Evolutionary conservation across 2,797 vertebrate genomes (phyloP), one percentile per base, ranked within the genome.

Genomic region (Macroramphosus scolopax): DNA sequence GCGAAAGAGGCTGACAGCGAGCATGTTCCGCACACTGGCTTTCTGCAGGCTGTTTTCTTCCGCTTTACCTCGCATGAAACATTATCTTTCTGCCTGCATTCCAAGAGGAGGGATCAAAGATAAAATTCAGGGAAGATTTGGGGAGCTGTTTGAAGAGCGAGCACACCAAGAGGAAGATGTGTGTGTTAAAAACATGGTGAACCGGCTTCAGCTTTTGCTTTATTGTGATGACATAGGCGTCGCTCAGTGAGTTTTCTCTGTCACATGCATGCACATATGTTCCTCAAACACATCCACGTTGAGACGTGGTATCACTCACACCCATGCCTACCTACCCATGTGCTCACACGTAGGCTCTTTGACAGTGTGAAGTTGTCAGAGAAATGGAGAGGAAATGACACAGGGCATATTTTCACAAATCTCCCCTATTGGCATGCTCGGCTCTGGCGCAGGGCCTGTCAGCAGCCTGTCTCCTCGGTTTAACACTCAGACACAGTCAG

Each of bases 341-440:
- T 9, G 4, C 63, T 76, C 68, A 71, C 55, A 70, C 42, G 31
- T 51, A 60, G 61, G 55, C 62, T 67, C 71, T 73, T 69, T 75
- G 71, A 86, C 68, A 76, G 72, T 85, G 80, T 77, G 68, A 81
- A 76, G 81, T 82, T 87, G 85, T 86, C 75, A 80, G 68, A 66
- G 78, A 78, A 80, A 80, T 75, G 49, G 61, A 85, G 77, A 79
- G 82, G 80, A 87, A 86, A 87, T 80, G 88, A 89, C 88, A 88
- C 65, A 64, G 62, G 80, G 82, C 82, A 89, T 89, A 89, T 89
- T 89, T 86, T 82, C 78, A 80, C 80, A 83, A 83, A 84, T 86
- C 81, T 87, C 76, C 59, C 71, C 80, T 82, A 75, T 84, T 89
- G 86, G 87, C 84, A 61, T 71, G 15, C 60, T 68, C 50, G 3